Base-by-base conservation (phyloP, 2,888 invertebrate genomes). In the Callimorpha dominula region DNA sequence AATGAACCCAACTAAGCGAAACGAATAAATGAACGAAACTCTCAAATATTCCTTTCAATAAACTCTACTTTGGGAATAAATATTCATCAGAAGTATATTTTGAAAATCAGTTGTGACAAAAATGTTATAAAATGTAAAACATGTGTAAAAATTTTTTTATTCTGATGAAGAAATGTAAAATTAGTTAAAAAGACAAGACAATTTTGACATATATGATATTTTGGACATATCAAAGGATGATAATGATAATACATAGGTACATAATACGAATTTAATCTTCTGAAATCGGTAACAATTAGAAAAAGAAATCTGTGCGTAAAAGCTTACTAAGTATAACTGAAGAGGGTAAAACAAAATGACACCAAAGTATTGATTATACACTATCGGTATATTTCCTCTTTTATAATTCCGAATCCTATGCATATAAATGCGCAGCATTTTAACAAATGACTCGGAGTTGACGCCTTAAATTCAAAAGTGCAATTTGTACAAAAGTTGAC, bases 401-500 rank as follows among this genome's bases (percentile, higher is more conserved):
- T 60, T 1, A 60, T 20, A 60, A 60, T 60, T 14, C 60, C 60
- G 31, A 60, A 60, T 60, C 31, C 60, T 31, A 60, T 60, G 60
- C 60, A 60, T 60, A 14, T 60, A 60, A 60, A 60, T 60, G 60
- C 20, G n/a, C 42, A 57, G 8, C n/a, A 54, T 68, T 68, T 57
- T 42, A 54, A 17, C 8, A 68, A 14, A 20, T 14, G 54, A 57
- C 52, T 64, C 46, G 3, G 8, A 9, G 50, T 62, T 54, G 42
- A 54, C n/a, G 50, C 12, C 15, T 63, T 64, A 62, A 66, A 52
- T 46, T 70, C 65, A 62, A 62, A 66, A 66, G 42, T 66, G 62
- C 60, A 89, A 68, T 91, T 91, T 42, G 83, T 80, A 68, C 46
- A 79, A 78, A 84, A 72, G 69, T n/a, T 73, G 80, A 67, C 46